Evolutionary conservation across 92 coral and sea anemone species (phyloP), one percentile per base, ranked within the genome.

Genomic region (Bergia sp.): DNA sequence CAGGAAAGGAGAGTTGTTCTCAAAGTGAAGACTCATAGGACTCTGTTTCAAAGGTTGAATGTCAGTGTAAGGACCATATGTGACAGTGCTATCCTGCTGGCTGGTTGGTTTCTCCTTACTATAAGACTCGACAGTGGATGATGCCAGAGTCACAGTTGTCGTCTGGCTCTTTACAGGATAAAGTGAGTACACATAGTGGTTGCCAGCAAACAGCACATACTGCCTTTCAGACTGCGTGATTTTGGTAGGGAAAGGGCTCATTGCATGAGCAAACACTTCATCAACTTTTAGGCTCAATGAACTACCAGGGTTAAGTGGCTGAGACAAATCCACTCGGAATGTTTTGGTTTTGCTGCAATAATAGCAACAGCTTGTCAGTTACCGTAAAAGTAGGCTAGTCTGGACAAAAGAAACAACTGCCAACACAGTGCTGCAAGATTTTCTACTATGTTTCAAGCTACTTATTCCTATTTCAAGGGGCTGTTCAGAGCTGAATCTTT

Each of bases 1-100:
- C 58, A 97, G 92, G 90, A 97, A 97, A 50, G 99, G 99, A 23
- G 99, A 92, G 89, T 93, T 97, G 86, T 97, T 97, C 72, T 97
- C 99, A 92, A 94, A 97, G 85, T 97, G 99, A 40, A 97, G 90
- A 76, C 92, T 95, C 99, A 97, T 95, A 3, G 93, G 90, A 77
- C 92, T 93, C 43, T 82, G 89, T 49, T 96, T 91, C 82, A 92
- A 92, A 4, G 99, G 90, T 72, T 86, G 94, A 1, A 91, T 91
- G 91, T 97, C 94, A 88, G 89, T 89, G 76, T 97, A 95, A 3
- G 98, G 99, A 5, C 99, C 99, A 82, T 95, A 95, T 13, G 94
- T 93, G 11, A 97, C 85, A 2, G 94, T 91, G 57, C 92, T 96
- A 42, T 97, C 99, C 72, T 95, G 93, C 18, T 91, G 93, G 77